Percentiles rank a stretch among this genome's conserved stretches.
These are phyloP conservation scores for Sinotaia quadrata DNA, from an alignment of 2,888 invertebrate species.

Conservation along the genomic window DNA sequence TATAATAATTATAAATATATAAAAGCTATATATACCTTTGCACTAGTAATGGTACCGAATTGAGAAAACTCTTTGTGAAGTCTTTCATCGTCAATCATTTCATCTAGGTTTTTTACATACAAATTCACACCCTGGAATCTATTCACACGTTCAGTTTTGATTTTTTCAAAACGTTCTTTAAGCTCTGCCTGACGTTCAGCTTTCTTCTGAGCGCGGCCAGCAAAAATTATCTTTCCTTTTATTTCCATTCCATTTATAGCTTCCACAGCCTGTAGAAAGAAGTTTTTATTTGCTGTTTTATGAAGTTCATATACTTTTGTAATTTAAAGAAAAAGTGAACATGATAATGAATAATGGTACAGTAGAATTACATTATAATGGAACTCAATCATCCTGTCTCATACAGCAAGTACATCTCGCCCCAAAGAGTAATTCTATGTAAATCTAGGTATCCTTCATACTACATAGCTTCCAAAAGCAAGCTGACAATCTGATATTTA, in stretches of 20 bases:
- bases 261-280: constrained; percentile 82
- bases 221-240: constrained; percentile 79
- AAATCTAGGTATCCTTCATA: no score
- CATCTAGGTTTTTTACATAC: constrained; percentile 99
- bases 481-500: no score
- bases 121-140: constrained; percentile 92
- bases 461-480: no score
- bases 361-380: not conserved
- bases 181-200: constrained; percentile 98
- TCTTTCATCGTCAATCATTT: constrained; percentile 96
- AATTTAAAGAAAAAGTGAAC: not conserved
- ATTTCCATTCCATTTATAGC: constrained; percentile 87
- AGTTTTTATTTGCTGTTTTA: no score
- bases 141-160: constrained; percentile 92
- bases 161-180: constrained; percentile 94
- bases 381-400: not conserved
- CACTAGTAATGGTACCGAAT: constrained; percentile 98
- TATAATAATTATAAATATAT: no score
- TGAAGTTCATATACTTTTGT: no score
- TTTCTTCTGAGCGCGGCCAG: constrained; percentile 98
- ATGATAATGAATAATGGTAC: not conserved
- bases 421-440: no score
- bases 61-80: constrained; percentile 94
- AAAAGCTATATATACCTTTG: no score
- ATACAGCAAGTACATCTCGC: no score